A percentile compares a stretch with the other conserved stretches of the same genome.
phyloP scores from a whole-genome alignment of 2,888 invertebrate genomes.

The Dicycla oo region DNA sequence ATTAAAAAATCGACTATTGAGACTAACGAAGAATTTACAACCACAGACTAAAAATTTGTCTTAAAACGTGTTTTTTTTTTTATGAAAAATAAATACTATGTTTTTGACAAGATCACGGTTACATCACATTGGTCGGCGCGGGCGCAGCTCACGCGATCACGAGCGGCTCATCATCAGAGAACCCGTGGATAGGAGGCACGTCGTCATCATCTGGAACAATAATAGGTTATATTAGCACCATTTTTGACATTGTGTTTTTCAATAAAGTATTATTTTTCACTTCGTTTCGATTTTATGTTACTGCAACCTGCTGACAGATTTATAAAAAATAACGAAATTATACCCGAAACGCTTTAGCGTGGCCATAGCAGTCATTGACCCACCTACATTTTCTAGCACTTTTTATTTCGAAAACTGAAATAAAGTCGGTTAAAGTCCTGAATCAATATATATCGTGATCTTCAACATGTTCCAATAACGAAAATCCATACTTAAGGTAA shows the following conservation, averaged over 20 bases:
- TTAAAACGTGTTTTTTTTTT: constrained; percentile 40
- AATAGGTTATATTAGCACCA: constrained; percentile 29
- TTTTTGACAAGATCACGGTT: constrained; percentile 81
- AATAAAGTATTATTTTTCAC: constrained; percentile 43
- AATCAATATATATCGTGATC: not conserved
- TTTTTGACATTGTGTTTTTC: not conserved
- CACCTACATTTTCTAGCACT: not conserved
- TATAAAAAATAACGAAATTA: not conserved
- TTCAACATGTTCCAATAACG: not conserved
- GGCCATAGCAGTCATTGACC: not conserved
- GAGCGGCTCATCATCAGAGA: constrained; percentile 98
- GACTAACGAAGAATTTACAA: constrained; percentile 42
- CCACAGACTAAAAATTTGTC: constrained; percentile 42
- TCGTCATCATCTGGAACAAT: constrained; percentile 93
- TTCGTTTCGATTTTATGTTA: not conserved
- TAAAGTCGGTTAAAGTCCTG: not conserved
- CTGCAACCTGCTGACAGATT: not conserved
- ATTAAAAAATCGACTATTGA: constrained; percentile 34
- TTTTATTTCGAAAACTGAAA: not conserved
- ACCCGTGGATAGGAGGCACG: constrained; percentile 96
- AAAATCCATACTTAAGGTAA: not conserved
- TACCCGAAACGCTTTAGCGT: not conserved
- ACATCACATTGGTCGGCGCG: constrained; percentile 70
- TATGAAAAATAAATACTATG: constrained; percentile 78
- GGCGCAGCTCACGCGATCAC: constrained; percentile 93